Evolutionary conservation across 2,797 vertebrate species (phyloP).

Genomic region (Bovichtus diacanthus): DNA sequence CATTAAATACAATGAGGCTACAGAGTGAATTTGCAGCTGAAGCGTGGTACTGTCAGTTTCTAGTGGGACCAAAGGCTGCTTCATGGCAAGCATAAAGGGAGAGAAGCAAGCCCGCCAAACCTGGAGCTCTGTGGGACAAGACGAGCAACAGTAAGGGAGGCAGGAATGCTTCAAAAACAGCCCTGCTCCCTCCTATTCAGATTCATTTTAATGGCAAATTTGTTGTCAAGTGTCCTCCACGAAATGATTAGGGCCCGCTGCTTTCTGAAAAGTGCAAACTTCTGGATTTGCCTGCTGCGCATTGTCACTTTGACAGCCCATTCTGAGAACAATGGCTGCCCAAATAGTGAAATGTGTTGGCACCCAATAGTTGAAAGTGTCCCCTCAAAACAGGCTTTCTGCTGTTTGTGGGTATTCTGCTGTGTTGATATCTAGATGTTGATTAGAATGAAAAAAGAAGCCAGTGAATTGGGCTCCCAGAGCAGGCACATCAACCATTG

Average conservation of each 20-base stretch:
- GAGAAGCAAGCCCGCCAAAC: constrained; percentile 70
- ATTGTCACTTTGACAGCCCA: constrained; percentile 86
- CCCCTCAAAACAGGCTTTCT: constrained; percentile 79
- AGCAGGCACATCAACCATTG: constrained; percentile 78
- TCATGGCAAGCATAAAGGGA: constrained; percentile 74
- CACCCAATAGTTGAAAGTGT: constrained; percentile 82
- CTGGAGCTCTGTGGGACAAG: constrained; percentile 77
- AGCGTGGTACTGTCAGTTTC: constrained; percentile 82
- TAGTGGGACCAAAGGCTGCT: constrained; percentile 83
- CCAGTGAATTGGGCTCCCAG: constrained; percentile 72
- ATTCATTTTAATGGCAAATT: constrained; percentile 90
- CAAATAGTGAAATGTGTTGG: constrained; percentile 86
- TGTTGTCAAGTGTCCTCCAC: constrained; percentile 86
- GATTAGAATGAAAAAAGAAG: constrained; percentile 86
- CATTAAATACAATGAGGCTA: constrained; percentile 88
- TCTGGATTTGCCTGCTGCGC: constrained; percentile 81
- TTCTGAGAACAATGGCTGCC: constrained; percentile 85
- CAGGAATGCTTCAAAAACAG: constrained; percentile 76
- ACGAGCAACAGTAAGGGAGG: constrained; percentile 73
- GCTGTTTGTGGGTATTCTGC: constrained; percentile 84
- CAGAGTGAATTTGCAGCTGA: constrained; percentile 79
- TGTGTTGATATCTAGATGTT: constrained; percentile 85
- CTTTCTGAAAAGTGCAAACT: constrained; percentile 86
- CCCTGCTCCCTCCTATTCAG: constrained; percentile 71
- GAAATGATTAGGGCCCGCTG: constrained; percentile 86